Evolutionary conservation across 2,113 vertebrate species (phyloP).

Genomic region (Lampris incognitus): DNA sequence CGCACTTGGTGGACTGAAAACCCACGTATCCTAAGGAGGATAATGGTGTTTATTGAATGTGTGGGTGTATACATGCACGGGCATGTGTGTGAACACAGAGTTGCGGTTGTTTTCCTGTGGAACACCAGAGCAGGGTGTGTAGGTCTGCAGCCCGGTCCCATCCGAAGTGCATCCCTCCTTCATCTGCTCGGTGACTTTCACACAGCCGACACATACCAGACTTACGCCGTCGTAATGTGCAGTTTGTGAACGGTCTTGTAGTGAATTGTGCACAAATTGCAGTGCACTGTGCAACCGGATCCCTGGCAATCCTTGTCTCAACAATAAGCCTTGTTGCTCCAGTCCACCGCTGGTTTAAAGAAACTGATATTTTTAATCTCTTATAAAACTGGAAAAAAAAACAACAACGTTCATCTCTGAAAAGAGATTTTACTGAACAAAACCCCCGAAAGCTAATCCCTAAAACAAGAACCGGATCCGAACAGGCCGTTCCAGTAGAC

Average conservation of each 20-base stretch:
- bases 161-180: slow-evolving; percentile 47
- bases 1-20: slow-evolving; percentile 37
- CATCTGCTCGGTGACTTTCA: slow-evolving; percentile 45
- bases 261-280: too few species aligned
- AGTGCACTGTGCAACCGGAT: too few species aligned
- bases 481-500: neutral
- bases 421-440: too few species aligned
- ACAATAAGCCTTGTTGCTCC: too few species aligned
- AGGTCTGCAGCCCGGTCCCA: slow-evolving; percentile 2
- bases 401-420: too few species aligned
- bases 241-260: neutral
- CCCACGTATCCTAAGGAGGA: slow-evolving; percentile 26
- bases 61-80: slow-evolving; percentile 67
- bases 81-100: slow-evolving; percentile 61
- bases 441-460: too few species aligned
- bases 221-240: slow-evolving; percentile 24
- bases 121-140: slow-evolving; percentile 9
- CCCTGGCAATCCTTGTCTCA: too few species aligned
- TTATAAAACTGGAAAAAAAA: too few species aligned
- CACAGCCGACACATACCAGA: neutral
- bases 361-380: too few species aligned
- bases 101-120: slow-evolving; percentile 24
- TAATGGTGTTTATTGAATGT: slow-evolving; percentile 25
- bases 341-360: too few species aligned
- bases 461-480: neutral